Conservation (phyloP, 2,113 vertebrate genomes). For the Tragelaphus imberbis region DNA sequence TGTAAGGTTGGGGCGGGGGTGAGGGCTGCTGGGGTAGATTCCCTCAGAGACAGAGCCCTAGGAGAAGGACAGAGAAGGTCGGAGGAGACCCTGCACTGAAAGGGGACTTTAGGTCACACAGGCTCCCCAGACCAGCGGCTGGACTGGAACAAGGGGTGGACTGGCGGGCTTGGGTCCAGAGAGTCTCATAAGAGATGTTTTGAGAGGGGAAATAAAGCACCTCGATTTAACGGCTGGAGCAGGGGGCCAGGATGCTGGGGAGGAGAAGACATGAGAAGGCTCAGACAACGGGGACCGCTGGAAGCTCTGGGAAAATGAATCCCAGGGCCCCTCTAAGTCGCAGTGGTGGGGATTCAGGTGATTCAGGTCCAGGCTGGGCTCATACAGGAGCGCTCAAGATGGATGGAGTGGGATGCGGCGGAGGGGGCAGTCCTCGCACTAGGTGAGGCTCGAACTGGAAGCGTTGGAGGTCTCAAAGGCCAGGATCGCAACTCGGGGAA, state of each 20-base stretch:
- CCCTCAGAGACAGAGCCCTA: neutral
- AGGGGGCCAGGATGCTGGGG: neutral
- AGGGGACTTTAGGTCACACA: neutral
- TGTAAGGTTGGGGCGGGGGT: neutral
- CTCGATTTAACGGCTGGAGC: neutral
- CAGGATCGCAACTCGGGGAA: neutral
- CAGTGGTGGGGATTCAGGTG: neutral
- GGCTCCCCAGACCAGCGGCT: neutral
- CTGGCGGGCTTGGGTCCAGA: neutral
- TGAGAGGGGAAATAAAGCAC: neutral
- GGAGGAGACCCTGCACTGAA: neutral
- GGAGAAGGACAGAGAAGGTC: neutral
- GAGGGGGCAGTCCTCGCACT: neutral
- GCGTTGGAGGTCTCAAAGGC: neutral
- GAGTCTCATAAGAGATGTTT: neutral
- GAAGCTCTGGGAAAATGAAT: neutral
- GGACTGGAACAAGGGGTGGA: neutral
- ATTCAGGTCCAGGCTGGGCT: neutral
- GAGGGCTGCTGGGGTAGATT: neutral
- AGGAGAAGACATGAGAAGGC: neutral
- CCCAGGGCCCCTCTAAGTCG: neutral
- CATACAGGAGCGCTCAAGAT: neutral
- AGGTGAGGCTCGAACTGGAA: neutral
- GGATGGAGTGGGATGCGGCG: neutral
- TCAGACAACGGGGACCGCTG: neutral